A percentile compares a stretch with the other conserved stretches of the same genome.
These are phyloP conservation scores for Rhagologus leucostigma DNA, from an alignment of 2,113 vertebrate species.

Conservation along the genomic window DNA sequence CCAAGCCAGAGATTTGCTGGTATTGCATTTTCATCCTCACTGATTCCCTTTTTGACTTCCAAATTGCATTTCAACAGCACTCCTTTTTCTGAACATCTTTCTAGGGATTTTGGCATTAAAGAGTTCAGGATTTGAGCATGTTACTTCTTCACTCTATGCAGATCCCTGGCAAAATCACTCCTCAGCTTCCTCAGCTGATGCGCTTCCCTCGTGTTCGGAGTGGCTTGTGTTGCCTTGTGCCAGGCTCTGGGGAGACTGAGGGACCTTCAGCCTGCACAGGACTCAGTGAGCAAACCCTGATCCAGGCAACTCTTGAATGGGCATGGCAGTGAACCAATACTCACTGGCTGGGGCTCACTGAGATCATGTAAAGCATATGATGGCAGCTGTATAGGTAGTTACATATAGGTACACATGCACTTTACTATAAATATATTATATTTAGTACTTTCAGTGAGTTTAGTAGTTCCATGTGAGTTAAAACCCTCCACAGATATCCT, in stretches of 20 bases:
- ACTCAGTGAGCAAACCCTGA: neutral
- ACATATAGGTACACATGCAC: neutral
- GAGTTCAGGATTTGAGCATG: neutral
- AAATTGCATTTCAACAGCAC: neutral
- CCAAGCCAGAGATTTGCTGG: neutral
- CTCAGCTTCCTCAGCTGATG: neutral
- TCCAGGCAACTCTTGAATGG: neutral
- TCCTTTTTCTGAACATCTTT: neutral
- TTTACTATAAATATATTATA: neutral
- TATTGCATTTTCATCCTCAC: neutral
- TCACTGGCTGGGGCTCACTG: neutral
- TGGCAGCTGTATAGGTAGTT: neutral
- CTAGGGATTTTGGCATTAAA: neutral
- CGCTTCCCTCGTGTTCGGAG: neutral
- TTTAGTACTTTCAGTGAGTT: neutral
- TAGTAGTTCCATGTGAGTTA: neutral
- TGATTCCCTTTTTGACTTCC: neutral
- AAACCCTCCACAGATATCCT: neutral
- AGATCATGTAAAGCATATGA: neutral
- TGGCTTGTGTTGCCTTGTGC: rapidly evolving
- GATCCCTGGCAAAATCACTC: neutral
- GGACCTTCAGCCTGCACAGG: neutral
- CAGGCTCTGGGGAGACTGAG: no score
- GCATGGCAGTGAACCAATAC: neutral
- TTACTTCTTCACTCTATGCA: neutral